Percentiles rank a stretch among this genome's conserved stretches.
Evolutionary conservation across 1,140 invertebrate genomes (phyloP).

Genomic region (Phortica variegata): DNA sequence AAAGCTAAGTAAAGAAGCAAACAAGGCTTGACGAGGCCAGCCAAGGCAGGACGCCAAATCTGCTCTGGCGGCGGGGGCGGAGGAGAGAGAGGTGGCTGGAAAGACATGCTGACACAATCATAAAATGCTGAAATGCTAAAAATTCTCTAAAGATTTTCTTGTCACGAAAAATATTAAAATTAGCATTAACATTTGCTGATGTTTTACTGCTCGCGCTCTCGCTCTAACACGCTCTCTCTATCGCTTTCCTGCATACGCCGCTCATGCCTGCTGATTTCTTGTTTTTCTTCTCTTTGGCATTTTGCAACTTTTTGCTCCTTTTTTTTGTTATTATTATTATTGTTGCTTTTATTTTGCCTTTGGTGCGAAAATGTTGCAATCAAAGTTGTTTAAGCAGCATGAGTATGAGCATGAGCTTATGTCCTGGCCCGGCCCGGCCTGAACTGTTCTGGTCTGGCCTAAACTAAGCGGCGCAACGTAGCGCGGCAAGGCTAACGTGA

Average conservation of each 20-base stretch:
- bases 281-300: background rate
- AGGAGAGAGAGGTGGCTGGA: no score
- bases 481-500: background rate
- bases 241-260: background rate
- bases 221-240: conserved; percentile 1
- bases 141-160: conserved; percentile 21
- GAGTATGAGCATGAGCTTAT: no score
- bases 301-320: background rate
- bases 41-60: no score
- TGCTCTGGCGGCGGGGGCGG: no score
- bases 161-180: conserved; percentile 56
- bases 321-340: conserved; percentile 1
- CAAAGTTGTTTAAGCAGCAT: conserved; percentile 20
- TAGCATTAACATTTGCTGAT: conserved; percentile 42
- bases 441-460: background rate
- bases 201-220: conserved; percentile 9
- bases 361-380: conserved; percentile 52
- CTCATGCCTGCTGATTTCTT: background rate
- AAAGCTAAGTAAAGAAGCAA: no score
- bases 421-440: conserved; percentile 19
- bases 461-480: conserved; percentile 4
- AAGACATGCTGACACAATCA: no score
- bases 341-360: conserved; percentile 30
- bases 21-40: no score
- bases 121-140: conserved; percentile 7